phyloP scores from a whole-genome alignment of 2,113 vertebrate species.

The Hypomesus transpacificus region DNA sequence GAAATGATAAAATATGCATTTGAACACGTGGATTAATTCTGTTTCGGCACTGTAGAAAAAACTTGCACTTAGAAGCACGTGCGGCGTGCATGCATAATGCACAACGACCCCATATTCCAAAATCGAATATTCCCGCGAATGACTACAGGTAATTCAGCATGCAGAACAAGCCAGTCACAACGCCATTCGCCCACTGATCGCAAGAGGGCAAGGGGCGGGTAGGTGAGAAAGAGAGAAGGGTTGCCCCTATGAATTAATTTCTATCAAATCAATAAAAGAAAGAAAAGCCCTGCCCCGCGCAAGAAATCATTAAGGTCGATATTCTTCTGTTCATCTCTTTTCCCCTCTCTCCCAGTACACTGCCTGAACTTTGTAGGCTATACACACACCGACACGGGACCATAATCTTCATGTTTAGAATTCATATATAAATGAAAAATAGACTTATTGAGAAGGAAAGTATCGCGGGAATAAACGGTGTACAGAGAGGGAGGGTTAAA shows the following conservation, averaged over 20 bases:
- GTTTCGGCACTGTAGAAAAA: not conserved
- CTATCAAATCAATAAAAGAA: conserved; percentile 71
- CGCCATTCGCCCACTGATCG: conserved; percentile 61
- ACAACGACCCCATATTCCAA: conserved; percentile 30
- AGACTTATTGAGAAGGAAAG: conserved; percentile 25
- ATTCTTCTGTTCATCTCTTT: conserved; percentile 52
- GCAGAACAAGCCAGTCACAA: conserved; percentile 66
- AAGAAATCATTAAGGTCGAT: conserved; percentile 59
- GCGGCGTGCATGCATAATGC: conserved; percentile 44
- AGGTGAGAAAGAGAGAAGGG: conserved; percentile 56
- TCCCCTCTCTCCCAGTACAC: conserved; percentile 49
- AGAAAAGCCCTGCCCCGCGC: conserved; percentile 57
- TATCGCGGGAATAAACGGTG: conserved; percentile 33
- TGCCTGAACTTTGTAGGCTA: conserved; percentile 42
- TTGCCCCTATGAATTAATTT: conserved; percentile 68
- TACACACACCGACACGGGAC: conserved; percentile 35
- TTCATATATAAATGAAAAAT: conserved; percentile 37
- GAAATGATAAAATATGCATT: conserved; percentile 4
- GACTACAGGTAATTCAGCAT: conserved; percentile 60
- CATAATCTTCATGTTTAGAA: conserved; percentile 42
- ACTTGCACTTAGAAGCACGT: conserved; percentile 13
- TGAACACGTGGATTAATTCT: not conserved
- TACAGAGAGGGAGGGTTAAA: conserved; percentile 36
- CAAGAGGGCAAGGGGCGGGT: conserved; percentile 27
- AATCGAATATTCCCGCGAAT: conserved; percentile 75